phyloP scores from a whole-genome alignment of 2,113 vertebrate species.

The Psittacara wagleri region DNA sequence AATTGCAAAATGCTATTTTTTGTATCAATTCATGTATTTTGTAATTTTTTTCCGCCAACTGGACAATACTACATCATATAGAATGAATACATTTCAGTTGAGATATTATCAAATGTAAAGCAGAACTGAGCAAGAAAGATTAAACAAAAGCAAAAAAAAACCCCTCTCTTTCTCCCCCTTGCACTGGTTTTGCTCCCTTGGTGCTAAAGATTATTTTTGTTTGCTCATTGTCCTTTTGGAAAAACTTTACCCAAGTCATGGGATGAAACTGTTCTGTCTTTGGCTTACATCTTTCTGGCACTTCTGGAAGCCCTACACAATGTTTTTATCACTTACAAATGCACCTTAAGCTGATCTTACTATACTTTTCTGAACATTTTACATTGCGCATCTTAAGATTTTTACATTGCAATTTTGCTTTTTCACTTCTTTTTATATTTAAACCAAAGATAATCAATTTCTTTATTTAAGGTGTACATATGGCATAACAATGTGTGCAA shows the following conservation, averaged over 20 bases:
- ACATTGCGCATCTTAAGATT: neutral
- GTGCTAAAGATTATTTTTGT: neutral
- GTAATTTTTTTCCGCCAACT: neutral
- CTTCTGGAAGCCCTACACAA: neutral
- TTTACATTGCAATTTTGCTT: neutral
- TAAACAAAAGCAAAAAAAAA: neutral
- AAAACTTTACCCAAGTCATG: neutral
- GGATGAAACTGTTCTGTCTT: neutral
- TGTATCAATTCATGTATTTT: neutral
- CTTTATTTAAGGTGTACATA: neutral
- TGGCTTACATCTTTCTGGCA: neutral
- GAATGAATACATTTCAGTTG: neutral
- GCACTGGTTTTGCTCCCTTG: neutral
- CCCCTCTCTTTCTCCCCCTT: rapidly evolving
- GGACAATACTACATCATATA: neutral
- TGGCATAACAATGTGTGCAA: neutral
- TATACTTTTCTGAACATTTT: neutral
- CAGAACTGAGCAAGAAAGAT: neutral
- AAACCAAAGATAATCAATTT: neutral
- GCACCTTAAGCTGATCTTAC: neutral
- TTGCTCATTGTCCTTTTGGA: neutral
- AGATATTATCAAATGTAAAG: neutral
- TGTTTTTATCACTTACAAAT: neutral
- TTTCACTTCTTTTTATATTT: neutral
- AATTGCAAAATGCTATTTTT: neutral